Base-by-base conservation (phyloP, 2,888 invertebrate genomes). In the Hypercompe scribonia region DNA sequence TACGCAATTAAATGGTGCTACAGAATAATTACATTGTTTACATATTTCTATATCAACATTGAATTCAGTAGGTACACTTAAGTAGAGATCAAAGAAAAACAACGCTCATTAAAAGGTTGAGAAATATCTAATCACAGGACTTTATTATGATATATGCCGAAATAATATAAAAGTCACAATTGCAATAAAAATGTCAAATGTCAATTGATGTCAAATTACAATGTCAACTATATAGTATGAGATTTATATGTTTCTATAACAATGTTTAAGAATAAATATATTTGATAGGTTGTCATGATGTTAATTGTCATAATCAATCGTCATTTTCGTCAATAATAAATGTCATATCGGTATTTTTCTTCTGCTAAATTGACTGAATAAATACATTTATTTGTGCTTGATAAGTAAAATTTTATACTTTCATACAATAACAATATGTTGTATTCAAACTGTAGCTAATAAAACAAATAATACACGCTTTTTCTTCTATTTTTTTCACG, bases 61-160 rank as follows among this genome's bases (percentile, higher is more conserved):
- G 50, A 75, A 71, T 69, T 54, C 65, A 72, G 31, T 36, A 70
- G 71, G 70, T 74, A 78, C 34, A 71, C 73, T 72, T 78, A 72
- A 46, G 79, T 74, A 76, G 84, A 83, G 78, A 83, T 84, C 84
- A 83, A 54, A 76, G 66, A 73, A 50, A 68, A 75, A 74, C 75
- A 72, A 74, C 71, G 73, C 46, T 71, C 65, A 75, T 67, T 58
- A 70, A 34, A 73, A 65, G 71, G 71, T 61, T 76, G 63, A 73
- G 63, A 76, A 65, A 46, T 61, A 67, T 71, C 54, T 79, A 79
- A 79, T 79, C 71, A 77, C 74, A 65, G 46, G 28, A 75, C 64
- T 8, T 72, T 76, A 73, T 74, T 64, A 78, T 71, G 68, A 72
- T 72, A 72, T 72, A 65, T 24, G 61, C 61, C 61, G 31, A 61